These are phyloP conservation scores for Synanthedon andrenaeformis DNA, from an alignment of 2,888 invertebrate species.

Conservation along the genomic window DNA sequence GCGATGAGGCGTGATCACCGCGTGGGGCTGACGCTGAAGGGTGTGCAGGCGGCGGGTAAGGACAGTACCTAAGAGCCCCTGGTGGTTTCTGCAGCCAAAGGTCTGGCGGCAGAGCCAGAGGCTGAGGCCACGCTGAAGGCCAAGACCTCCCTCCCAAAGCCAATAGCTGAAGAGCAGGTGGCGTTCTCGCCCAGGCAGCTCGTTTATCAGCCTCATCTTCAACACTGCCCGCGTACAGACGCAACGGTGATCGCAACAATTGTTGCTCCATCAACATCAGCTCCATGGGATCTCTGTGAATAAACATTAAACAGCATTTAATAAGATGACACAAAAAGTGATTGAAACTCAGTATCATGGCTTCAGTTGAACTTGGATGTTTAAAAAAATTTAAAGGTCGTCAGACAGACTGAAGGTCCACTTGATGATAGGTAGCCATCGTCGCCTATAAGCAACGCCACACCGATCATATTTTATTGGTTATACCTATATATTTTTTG, in stretches of 20 bases:
- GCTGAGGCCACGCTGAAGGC: slow-evolving; percentile 89
- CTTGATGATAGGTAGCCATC: no score
- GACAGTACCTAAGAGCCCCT: slow-evolving; percentile 69
- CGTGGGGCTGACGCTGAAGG: slow-evolving; percentile 27
- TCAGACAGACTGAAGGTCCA: no score
- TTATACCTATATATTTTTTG: no score
- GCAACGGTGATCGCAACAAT: slow-evolving; percentile 74
- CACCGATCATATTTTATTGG: no score
- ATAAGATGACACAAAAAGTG: background rate
- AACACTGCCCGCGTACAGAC: slow-evolving; percentile 74
- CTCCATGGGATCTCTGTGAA: slow-evolving; percentile 83
- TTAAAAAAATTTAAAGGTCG: background rate
- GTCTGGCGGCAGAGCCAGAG: slow-evolving; percentile 87
- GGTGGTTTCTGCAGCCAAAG: slow-evolving; percentile 92
- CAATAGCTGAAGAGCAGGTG: slow-evolving; percentile 52
- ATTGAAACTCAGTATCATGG: background rate
- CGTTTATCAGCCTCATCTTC: slow-evolving; percentile 71
- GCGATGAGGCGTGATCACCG: slow-evolving; percentile 44
- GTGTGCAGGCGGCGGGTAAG: slow-evolving; percentile 70
- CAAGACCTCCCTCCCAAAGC: slow-evolving; percentile 80
- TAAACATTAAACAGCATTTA: background rate
- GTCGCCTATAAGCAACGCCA: no score
- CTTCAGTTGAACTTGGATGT: background rate
- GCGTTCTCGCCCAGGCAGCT: slow-evolving; percentile 65
- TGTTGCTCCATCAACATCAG: slow-evolving; percentile 83